Conservation (phyloP, 2,888 invertebrate species). For the Stictocephala bisonia region DNA sequence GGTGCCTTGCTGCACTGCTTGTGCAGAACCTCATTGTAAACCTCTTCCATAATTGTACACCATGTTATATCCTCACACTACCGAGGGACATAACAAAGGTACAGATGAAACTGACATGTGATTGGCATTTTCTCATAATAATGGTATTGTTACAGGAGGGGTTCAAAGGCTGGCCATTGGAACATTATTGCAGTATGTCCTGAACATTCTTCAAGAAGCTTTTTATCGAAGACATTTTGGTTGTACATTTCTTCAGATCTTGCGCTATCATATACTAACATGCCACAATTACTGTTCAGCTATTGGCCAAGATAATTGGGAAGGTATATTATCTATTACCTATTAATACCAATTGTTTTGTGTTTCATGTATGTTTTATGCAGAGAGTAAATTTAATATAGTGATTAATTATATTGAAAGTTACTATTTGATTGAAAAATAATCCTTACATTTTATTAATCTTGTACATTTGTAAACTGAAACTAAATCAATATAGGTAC, state of each 20-base stretch:
- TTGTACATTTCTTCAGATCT: constrained; percentile 69
- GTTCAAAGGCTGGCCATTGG: constrained; percentile 40
- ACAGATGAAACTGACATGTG: too few species aligned
- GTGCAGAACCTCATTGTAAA: too few species aligned
- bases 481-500: too few species aligned
- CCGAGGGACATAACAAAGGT: too few species aligned
- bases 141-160: constrained; percentile 49
- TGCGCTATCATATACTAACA: constrained; percentile 69
- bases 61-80: too few species aligned
- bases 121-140: too few species aligned
- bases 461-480: too few species aligned
- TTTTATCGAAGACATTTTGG: constrained; percentile 60
- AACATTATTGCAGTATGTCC: constrained; percentile 49
- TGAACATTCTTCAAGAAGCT: constrained; percentile 49
- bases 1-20: too few species aligned
- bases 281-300: constrained; percentile 67
- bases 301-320: constrained; percentile 69
- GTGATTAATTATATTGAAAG: too few species aligned
- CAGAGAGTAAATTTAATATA: constrained; percentile 59
- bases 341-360: not conserved
- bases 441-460: too few species aligned
- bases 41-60: too few species aligned
- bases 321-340: constrained; percentile 64
- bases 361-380: not conserved
- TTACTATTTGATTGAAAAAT: too few species aligned